Evolutionary conservation across 2,113 vertebrate species (phyloP).

Genomic region (Jacana jacana): DNA sequence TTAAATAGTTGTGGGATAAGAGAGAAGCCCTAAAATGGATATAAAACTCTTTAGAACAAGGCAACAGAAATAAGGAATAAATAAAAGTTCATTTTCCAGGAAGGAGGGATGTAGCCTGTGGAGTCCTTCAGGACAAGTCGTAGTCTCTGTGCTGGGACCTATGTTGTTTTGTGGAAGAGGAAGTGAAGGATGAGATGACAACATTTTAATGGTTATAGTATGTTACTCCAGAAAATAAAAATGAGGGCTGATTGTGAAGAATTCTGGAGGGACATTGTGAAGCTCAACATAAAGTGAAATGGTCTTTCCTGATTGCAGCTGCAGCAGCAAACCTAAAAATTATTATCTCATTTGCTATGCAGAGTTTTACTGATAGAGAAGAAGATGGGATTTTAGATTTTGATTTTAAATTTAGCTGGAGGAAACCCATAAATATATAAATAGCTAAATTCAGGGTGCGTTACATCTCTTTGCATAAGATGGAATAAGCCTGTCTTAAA

Average conservation of each 20-base stretch:
- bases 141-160: not conserved
- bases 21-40: not conserved
- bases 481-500: not conserved
- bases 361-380: not conserved
- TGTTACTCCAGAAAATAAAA: not conserved
- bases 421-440: not conserved
- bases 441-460: not conserved
- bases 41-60: not conserved
- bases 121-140: not conserved
- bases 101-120: not conserved
- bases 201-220: not conserved
- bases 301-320: not conserved
- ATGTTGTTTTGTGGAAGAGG: not conserved
- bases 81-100: not conserved
- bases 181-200: not conserved
- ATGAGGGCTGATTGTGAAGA: not conserved
- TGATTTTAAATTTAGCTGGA: not conserved
- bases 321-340: not conserved
- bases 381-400: not conserved
- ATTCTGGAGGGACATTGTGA: not conserved
- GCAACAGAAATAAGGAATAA: not conserved
- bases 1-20: not conserved
- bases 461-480: not conserved
- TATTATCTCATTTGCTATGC: not conserved
- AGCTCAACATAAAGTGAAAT: not conserved